These are phyloP conservation scores for Laticauda colubrina DNA, from an alignment of 2,113 vertebrate genomes.

Conservation along the genomic window DNA sequence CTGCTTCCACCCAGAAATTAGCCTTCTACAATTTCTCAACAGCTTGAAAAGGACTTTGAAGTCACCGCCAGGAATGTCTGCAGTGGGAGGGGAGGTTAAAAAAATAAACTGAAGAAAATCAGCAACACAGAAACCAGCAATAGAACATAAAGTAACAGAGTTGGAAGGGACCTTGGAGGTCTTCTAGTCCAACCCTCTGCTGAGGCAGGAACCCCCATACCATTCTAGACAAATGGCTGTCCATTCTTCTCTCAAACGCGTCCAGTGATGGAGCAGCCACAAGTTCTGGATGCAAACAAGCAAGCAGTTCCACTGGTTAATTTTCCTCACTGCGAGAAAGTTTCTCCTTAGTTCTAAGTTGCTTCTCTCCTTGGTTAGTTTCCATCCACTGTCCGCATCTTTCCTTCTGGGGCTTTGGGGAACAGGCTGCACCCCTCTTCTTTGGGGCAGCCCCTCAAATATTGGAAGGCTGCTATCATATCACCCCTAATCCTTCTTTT, in stretches of 20 bases:
- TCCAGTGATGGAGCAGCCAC: no score
- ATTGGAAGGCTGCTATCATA: no score
- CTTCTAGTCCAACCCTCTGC: no score
- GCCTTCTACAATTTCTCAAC: background rate
- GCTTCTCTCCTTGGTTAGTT: background rate
- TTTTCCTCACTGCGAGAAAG: fast-evolving
- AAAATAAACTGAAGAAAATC: background rate
- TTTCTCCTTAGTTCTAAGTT: background rate
- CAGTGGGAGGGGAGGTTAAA: background rate
- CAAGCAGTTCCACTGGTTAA: no score
- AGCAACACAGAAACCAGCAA: background rate
- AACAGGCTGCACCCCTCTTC: no score
- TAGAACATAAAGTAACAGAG: no score
- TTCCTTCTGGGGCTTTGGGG: fast-evolving
- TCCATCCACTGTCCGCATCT: fast-evolving
- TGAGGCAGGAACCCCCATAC: no score
- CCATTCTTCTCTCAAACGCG: no score
- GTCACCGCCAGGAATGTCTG: background rate
- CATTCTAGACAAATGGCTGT: no score
- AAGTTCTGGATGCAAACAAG: no score
- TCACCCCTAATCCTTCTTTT: background rate
- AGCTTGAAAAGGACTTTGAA: background rate
- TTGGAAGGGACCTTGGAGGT: no score
- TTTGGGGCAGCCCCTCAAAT: no score
- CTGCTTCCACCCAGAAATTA: background rate